A percentile compares a stretch with the other conserved stretches of the same genome.
Evolutionary conservation across 2,797 vertebrate species (phyloP).

Genomic region (Tiaroga cobitis): DNA sequence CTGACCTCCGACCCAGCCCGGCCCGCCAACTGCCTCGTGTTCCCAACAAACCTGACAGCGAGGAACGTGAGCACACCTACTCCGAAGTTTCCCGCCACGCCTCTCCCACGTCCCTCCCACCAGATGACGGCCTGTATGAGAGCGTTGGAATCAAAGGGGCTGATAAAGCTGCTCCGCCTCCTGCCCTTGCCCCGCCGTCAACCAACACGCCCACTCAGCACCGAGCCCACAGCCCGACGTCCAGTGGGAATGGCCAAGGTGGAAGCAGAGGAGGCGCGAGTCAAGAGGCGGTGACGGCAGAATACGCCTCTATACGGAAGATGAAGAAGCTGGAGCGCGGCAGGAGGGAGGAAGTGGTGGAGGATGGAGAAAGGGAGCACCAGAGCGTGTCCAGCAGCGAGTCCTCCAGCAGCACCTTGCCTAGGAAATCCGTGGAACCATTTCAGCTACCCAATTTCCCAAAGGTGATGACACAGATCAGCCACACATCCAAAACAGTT

Average conservation of each 20-base stretch:
- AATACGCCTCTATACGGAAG: constrained; percentile 80
- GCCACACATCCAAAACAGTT: constrained; percentile 1
- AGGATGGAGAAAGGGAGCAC: constrained; percentile 72
- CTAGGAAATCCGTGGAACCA: constrained; percentile 73
- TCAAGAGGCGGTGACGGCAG: constrained; percentile 71
- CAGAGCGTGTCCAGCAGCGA: constrained; percentile 75
- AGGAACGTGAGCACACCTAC: constrained; percentile 72
- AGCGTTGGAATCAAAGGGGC: constrained; percentile 73
- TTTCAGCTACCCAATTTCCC: constrained; percentile 80
- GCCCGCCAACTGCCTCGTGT: constrained; percentile 75
- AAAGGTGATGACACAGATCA: constrained; percentile 71
- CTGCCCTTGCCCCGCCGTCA: constrained; percentile 61
- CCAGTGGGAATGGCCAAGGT: constrained; percentile 61
- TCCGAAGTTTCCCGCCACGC: constrained; percentile 76
- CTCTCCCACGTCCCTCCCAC: constrained; percentile 67
- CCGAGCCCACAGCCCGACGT: constrained; percentile 66
- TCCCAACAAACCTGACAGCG: constrained; percentile 66
- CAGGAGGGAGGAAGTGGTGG: constrained; percentile 73
- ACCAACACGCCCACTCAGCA: constrained; percentile 63
- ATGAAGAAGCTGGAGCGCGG: constrained; percentile 73
- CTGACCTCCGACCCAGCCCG: constrained; percentile 72
- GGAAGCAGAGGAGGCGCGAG: constrained; percentile 41
- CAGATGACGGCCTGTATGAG: constrained; percentile 80
- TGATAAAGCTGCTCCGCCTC: constrained; percentile 56
- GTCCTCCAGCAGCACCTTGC: constrained; percentile 68